Evolutionary conservation across 2,888 invertebrate genomes (phyloP).

Genomic region (Neria commutata): DNA sequence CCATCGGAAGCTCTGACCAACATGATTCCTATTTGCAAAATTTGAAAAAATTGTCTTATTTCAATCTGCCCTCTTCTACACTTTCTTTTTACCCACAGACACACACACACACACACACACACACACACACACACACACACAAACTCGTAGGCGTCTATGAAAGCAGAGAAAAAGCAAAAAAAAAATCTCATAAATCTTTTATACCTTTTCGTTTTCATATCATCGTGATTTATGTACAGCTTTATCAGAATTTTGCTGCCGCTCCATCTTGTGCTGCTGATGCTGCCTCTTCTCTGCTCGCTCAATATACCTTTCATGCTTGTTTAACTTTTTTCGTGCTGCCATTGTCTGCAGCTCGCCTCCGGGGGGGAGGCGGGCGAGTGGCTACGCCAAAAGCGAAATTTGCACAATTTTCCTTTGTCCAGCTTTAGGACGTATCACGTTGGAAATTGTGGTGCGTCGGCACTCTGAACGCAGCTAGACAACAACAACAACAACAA

Average conservation of each 20-base stretch:
- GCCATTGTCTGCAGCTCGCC: not conserved
- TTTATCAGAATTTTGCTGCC: slow-evolving; percentile 48
- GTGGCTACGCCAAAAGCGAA: slow-evolving; percentile 9
- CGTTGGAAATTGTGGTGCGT: slow-evolving; percentile 32
- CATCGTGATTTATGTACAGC: slow-evolving; percentile 55
- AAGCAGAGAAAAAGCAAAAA: slow-evolving; percentile 8
- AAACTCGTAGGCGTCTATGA: slow-evolving; percentile 27
- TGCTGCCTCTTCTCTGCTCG: slow-evolving; percentile 26
- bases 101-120: not conserved
- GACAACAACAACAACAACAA: slow-evolving; percentile 2
- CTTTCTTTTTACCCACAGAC: not conserved
- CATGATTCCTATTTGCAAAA: no score
- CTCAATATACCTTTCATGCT: slow-evolving; percentile 22
- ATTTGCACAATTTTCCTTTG: slow-evolving; percentile 27
- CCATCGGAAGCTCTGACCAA: no score
- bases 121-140: no score
- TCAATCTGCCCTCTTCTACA: slow-evolving; percentile 16
- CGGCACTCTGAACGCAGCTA: slow-evolving; percentile 36
- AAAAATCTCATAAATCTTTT: slow-evolving; percentile 49
- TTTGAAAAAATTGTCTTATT: no score
- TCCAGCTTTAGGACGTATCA: slow-evolving; percentile 22
- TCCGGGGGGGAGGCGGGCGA: not conserved
- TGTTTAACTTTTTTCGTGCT: slow-evolving; percentile 8
- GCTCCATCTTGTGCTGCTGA: not conserved
- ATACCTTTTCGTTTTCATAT: slow-evolving; percentile 54